Evolutionary conservation across 2,888 invertebrate genomes (phyloP).

Genomic region (Morinoia aosen): DNA sequence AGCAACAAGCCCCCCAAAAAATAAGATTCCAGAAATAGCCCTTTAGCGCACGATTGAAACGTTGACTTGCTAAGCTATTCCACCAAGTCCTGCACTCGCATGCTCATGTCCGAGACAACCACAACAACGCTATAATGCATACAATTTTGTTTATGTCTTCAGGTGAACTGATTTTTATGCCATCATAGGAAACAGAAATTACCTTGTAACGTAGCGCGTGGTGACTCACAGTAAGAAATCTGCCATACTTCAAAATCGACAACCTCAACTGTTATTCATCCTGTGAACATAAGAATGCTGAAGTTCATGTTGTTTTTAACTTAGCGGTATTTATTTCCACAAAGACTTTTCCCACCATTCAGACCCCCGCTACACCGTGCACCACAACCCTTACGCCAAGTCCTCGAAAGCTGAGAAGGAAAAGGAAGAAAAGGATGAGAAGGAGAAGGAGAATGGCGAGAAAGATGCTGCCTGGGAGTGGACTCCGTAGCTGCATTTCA

Average conservation of each 20-base stretch:
- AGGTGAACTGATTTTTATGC: no score
- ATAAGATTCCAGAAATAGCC: no score
- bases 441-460: background rate
- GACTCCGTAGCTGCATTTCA: background rate
- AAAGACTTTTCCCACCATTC: background rate
- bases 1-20: no score
- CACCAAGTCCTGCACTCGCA: no score
- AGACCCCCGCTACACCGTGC: constrained; percentile 36
- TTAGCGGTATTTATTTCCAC: background rate
- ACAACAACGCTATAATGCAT: no score
- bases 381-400: constrained; percentile 22
- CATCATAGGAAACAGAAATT: background rate
- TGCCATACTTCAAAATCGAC: background rate
- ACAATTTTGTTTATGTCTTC: no score
- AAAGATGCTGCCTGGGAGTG: constrained; percentile 26
- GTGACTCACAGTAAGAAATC: background rate
- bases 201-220: background rate
- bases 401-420: background rate
- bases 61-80: no score
- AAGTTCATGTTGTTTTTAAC: background rate
- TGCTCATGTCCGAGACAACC: no score
- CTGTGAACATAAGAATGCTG: background rate
- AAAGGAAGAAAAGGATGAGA: background rate
- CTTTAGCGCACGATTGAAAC: no score
- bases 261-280: background rate